These are phyloP conservation scores for Microctenopoma stevenorrisi DNA, from an alignment of 2,797 vertebrate genomes.

Conservation along the genomic window DNA sequence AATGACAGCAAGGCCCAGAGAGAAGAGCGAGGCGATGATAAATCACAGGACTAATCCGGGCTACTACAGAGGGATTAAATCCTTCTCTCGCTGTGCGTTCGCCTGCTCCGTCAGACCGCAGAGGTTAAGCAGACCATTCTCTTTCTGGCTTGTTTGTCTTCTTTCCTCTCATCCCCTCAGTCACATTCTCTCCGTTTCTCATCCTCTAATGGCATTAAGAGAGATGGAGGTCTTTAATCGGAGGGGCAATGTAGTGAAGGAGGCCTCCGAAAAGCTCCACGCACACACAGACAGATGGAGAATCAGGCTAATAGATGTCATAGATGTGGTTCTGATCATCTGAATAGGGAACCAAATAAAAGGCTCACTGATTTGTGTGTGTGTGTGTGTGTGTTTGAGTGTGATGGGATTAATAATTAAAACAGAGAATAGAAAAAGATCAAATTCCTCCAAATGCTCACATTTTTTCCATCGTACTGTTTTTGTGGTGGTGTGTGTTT, in stretches of 20 bases:
- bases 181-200: slow-evolving; percentile 37
- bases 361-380: slow-evolving; percentile 68
- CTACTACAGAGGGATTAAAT: slow-evolving; percentile 80
- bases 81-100: slow-evolving; percentile 54
- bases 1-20: slow-evolving; percentile 52
- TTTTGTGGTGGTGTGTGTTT: no score
- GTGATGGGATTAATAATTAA: background rate
- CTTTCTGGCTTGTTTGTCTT: slow-evolving; percentile 26
- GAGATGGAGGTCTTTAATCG: slow-evolving; percentile 70
- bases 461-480: no score
- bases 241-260: slow-evolving; percentile 47
- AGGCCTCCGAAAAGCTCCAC: slow-evolving; percentile 19
- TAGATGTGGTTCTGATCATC: slow-evolving; percentile 63
- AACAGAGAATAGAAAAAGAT: background rate
- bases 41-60: slow-evolving; percentile 79
- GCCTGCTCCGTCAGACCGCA: slow-evolving; percentile 55
- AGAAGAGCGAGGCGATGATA: slow-evolving; percentile 70
- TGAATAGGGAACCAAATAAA: slow-evolving; percentile 59
- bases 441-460: no score
- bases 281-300: slow-evolving; percentile 40
- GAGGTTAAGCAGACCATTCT: slow-evolving; percentile 76
- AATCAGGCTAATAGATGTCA: slow-evolving; percentile 66
- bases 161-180: slow-evolving; percentile 45
- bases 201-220: slow-evolving; percentile 72
- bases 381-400: background rate